These are phyloP conservation scores for Thelaira solivaga DNA, from an alignment of 2,888 invertebrate genomes.

Conservation along the genomic window DNA sequence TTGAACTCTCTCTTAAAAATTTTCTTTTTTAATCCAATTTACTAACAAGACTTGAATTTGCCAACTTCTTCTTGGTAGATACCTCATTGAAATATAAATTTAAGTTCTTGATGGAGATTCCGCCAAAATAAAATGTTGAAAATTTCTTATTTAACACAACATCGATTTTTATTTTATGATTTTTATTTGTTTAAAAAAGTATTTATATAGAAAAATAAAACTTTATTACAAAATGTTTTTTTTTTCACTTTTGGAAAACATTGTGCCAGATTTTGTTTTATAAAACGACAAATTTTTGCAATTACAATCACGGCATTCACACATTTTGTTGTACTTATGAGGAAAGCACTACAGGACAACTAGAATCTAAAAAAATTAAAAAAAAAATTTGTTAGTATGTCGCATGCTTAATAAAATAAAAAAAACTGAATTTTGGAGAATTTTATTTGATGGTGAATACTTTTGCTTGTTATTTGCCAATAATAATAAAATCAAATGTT, in stretches of 20 bases:
- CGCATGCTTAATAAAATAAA: slow-evolving; percentile 18
- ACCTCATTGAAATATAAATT: too few species aligned
- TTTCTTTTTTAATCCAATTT: too few species aligned
- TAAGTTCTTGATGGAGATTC: too few species aligned
- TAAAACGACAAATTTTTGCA: too few species aligned
- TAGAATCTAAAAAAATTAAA: slow-evolving; percentile 22
- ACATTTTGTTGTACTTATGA: too few species aligned
- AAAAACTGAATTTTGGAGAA: background rate
- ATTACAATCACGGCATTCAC: too few species aligned
- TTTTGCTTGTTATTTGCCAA: slow-evolving; percentile 40
- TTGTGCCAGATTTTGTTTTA: too few species aligned
- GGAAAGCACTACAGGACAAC: background rate
- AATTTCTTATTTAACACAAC: slow-evolving; percentile 41
- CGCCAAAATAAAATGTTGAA: too few species aligned
- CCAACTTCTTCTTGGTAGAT: too few species aligned
- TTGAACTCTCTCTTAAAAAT: too few species aligned
- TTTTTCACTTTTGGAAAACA: background rate
- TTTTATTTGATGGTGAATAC: slow-evolving; percentile 12
- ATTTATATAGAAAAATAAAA: slow-evolving; percentile 2
- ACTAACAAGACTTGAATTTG: too few species aligned
- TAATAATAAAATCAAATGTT: slow-evolving; percentile 55
- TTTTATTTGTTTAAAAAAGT: background rate
- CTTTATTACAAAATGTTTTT: background rate
- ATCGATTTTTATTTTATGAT: slow-evolving; percentile 49
- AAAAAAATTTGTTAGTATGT: too few species aligned